Conservation (phyloP, 1,140 invertebrate genomes). For the Arion vulgaris region DNA sequence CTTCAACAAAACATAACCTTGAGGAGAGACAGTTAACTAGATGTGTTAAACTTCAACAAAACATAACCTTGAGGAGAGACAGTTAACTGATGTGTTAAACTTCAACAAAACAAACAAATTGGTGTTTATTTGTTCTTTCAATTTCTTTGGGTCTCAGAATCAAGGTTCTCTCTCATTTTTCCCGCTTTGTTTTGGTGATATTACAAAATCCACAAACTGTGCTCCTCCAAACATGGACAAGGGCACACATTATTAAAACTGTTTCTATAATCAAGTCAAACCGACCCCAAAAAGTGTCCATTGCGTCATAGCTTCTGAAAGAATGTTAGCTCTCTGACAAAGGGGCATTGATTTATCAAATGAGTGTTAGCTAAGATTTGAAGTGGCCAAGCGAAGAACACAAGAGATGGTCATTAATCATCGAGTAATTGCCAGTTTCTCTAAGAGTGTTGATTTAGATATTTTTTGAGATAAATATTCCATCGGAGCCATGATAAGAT, state of each 20-base stretch:
- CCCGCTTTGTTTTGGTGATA: not conserved
- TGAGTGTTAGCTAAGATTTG: not conserved
- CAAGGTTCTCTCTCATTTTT: not conserved
- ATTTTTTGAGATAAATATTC: not conserved
- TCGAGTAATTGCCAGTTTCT: not conserved
- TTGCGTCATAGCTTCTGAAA: not conserved
- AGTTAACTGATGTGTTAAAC: no score
- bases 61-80: no score
- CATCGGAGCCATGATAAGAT: not conserved
- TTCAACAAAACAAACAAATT: no score
- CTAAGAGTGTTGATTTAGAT: not conserved
- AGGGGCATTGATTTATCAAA: not conserved
- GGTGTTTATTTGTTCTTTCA: no score
- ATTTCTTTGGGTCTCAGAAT: not conserved
- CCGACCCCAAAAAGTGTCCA: not conserved
- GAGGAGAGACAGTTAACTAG: no score
- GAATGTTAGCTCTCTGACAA: constrained; percentile 3
- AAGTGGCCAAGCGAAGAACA: not conserved
- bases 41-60: no score
- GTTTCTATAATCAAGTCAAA: not conserved
- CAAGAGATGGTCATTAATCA: not conserved
- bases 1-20: no score
- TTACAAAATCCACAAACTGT: not conserved
- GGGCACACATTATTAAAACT: not conserved
- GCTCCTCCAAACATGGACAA: not conserved